phyloP scores from a whole-genome alignment of 2,797 vertebrate genomes.

The Arremon aurantiirostris region DNA sequence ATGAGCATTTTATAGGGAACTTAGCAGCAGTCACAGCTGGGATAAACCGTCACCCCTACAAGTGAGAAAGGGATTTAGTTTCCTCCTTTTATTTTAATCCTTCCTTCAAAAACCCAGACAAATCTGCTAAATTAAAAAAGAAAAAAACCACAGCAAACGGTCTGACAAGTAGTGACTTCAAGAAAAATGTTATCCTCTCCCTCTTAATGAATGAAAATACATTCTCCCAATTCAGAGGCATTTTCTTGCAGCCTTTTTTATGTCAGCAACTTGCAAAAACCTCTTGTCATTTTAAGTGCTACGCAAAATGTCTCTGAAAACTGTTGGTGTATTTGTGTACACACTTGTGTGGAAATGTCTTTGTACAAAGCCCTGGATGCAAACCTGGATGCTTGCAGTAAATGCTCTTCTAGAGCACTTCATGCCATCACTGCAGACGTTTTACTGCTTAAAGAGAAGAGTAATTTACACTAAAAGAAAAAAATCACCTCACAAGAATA shows the following conservation, averaged over 20 bases:
- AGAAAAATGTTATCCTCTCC: neutral
- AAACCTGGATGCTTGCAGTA: neutral
- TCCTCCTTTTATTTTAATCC: conserved; percentile 29
- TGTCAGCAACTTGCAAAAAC: neutral
- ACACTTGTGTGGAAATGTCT: neutral
- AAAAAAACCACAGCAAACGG: neutral
- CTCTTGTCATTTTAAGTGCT: neutral
- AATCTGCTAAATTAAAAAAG: conserved; percentile 32
- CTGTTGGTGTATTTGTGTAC: neutral
- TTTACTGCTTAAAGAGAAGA: neutral
- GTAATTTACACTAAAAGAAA: neutral
- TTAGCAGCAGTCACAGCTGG: neutral
- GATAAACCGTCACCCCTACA: neutral
- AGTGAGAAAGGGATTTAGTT: neutral
- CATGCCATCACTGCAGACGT: neutral
- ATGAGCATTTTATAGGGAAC: neutral
- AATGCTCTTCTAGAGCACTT: neutral
- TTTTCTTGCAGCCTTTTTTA: neutral
- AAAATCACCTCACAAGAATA: neutral
- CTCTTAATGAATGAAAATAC: neutral
- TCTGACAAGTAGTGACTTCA: neutral
- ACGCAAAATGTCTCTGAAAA: neutral
- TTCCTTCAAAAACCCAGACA: neutral
- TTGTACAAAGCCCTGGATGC: neutral
- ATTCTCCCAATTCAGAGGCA: neutral